Conservation (phyloP, 1,140 invertebrate species). For the Brachionus plicatilis region DNA sequence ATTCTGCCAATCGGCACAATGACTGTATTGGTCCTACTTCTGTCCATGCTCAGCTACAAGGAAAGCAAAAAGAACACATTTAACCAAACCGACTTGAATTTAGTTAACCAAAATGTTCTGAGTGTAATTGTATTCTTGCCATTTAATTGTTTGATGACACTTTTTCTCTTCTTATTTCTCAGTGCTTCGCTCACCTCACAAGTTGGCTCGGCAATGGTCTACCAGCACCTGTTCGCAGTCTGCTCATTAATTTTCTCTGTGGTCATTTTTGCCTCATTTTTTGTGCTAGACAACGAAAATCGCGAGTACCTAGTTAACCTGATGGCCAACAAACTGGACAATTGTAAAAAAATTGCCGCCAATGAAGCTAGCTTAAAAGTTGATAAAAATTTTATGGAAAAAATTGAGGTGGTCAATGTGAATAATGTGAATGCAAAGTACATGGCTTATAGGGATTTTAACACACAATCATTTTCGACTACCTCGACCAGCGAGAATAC, state of each 20-base stretch:
- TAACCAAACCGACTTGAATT: slow-evolving; percentile 28
- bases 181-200: neutral
- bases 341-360: neutral
- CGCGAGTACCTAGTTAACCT: neutral
- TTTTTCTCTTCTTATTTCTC: neutral
- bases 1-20: neutral
- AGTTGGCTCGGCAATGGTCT: neutral
- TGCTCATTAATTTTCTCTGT: neutral
- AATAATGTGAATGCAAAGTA: slow-evolving; percentile 1
- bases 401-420: slow-evolving; percentile 4
- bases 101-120: neutral
- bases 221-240: neutral
- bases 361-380: neutral
- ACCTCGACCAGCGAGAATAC: neutral
- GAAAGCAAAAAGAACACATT: slow-evolving; percentile 18
- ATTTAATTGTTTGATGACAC: neutral
- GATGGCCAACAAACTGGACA: neutral
- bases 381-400: neutral
- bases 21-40: neutral
- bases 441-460: slow-evolving; percentile 16
- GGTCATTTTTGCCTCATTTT: neutral
- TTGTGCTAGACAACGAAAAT: neutral
- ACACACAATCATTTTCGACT: neutral
- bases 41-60: neutral
- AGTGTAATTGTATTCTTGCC: neutral